phyloP scores from a whole-genome alignment of 2,888 invertebrate species.

The Steinernema hermaphroditum region DNA sequence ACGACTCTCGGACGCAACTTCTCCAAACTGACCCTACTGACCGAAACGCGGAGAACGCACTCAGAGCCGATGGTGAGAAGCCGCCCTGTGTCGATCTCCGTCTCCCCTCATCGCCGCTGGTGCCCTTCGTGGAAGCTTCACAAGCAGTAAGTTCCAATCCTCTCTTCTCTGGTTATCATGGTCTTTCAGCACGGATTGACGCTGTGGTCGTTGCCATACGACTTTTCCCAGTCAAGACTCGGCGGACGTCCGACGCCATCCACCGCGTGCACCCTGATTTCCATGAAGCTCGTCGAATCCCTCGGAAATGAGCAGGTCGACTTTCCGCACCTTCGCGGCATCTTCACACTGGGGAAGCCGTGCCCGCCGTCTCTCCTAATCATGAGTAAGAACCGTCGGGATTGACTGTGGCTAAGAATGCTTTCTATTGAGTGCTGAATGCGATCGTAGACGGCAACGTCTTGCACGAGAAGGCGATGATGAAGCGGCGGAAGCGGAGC shows the following conservation, averaged over 20 bases:
- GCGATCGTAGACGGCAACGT: slow-evolving; percentile 39
- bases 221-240: slow-evolving; percentile 46
- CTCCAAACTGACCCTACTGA: slow-evolving; percentile 15
- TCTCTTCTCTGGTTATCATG: neutral
- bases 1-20: neutral
- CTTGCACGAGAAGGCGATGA: neutral
- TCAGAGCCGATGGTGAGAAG: neutral
- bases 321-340: neutral
- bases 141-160: neutral
- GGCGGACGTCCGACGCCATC: slow-evolving; percentile 43
- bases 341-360: neutral
- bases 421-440: slow-evolving; percentile 26
- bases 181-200: slow-evolving; percentile 5
- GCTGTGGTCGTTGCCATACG: neutral
- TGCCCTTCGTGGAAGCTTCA: neutral
- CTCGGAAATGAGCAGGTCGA: neutral
- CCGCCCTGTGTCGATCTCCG: neutral
- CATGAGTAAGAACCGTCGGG: too few relatives aligned
- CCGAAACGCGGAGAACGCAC: neutral
- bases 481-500: neutral
- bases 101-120: too few relatives aligned
- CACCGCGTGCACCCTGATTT: slow-evolving; percentile 49
- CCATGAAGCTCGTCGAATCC: slow-evolving; percentile 45
- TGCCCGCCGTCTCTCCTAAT: neutral
- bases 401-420: too few relatives aligned